phyloP scores from a whole-genome alignment of 1,140 invertebrate species.

The Euura saliciscinereae region DNA sequence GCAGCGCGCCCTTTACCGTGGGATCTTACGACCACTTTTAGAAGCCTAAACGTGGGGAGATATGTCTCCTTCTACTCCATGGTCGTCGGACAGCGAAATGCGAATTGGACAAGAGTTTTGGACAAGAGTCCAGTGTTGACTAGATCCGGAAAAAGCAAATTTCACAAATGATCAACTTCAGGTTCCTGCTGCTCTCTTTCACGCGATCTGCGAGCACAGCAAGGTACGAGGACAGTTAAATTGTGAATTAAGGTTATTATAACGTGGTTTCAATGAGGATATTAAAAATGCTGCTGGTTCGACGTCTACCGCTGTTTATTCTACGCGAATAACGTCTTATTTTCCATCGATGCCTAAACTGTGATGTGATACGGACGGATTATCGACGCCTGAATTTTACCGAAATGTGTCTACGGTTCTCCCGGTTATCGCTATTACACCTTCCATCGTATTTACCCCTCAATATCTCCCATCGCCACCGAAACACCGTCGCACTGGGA shows the following conservation, averaged over 20 bases:
- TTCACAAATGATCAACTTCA: conserved; percentile 9
- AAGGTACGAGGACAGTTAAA: conserved; percentile 26
- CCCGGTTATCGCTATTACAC: not conserved
- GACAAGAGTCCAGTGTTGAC: not conserved
- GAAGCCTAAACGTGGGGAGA: too few relatives aligned
- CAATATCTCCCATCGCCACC: not conserved
- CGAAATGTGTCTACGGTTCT: not conserved
- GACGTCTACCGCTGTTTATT: conserved; percentile 11
- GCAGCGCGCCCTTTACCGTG: too few relatives aligned
- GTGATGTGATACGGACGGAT: conserved; percentile 20
- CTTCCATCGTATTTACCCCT: not conserved
- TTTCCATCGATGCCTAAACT: not conserved
- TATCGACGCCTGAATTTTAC: not conserved
- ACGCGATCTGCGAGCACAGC: conserved; percentile 26
- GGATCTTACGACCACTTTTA: too few relatives aligned
- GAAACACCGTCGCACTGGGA: not conserved
- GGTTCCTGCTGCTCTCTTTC: conserved; percentile 22
- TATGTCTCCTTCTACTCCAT: too few relatives aligned
- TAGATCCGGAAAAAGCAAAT: not conserved
- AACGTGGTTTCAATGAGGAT: not conserved
- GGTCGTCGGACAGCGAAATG: too few relatives aligned
- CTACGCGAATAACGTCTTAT: not conserved
- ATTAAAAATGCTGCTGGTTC: not conserved
- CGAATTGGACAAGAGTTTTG: too few relatives aligned
- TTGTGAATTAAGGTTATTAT: conserved; percentile 8